These are phyloP conservation scores for Bubo scandiacus DNA, from an alignment of 2,113 vertebrate genomes.

Conservation along the genomic window DNA sequence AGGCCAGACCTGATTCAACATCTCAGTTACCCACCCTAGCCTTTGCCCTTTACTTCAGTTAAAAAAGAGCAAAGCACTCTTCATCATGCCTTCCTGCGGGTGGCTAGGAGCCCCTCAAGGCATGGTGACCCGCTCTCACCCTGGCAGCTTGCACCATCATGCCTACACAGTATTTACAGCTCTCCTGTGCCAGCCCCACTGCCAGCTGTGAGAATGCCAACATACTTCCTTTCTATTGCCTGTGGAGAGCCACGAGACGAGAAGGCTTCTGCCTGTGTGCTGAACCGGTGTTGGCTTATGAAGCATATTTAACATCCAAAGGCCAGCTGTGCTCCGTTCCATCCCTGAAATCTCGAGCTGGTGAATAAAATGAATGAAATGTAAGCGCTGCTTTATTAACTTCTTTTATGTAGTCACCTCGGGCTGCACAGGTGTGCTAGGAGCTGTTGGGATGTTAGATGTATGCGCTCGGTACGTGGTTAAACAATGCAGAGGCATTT, in stretches of 20 bases:
- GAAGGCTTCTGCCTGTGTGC: constrained; percentile 41
- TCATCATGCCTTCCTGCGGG: neutral
- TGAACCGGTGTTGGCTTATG: constrained; percentile 20
- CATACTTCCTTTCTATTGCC: constrained; percentile 28
- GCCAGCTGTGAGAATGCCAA: constrained; percentile 56
- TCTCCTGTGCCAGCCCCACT: constrained; percentile 14
- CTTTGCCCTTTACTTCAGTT: neutral
- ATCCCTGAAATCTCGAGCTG: neutral
- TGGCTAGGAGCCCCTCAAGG: constrained; percentile 13
- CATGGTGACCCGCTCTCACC: constrained; percentile 38
- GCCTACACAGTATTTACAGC: constrained; percentile 57
- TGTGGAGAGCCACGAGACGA: constrained; percentile 15
- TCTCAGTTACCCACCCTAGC: neutral
- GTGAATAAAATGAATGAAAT: constrained; percentile 54
- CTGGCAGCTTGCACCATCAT: constrained; percentile 35
- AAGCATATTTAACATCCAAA: constrained; percentile 34
- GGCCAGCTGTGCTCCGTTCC: constrained; percentile 56
- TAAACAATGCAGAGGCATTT: neutral
- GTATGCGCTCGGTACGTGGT: neutral
- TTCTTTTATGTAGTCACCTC: constrained; percentile 63
- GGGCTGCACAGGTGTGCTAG: constrained; percentile 59
- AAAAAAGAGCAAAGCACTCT: neutral
- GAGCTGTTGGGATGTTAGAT: constrained; percentile 36
- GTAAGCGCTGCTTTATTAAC: constrained; percentile 1
- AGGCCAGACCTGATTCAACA: neutral